These are phyloP conservation scores for Argynnis bischoffii DNA, from an alignment of 2,888 invertebrate genomes.

Conservation along the genomic window DNA sequence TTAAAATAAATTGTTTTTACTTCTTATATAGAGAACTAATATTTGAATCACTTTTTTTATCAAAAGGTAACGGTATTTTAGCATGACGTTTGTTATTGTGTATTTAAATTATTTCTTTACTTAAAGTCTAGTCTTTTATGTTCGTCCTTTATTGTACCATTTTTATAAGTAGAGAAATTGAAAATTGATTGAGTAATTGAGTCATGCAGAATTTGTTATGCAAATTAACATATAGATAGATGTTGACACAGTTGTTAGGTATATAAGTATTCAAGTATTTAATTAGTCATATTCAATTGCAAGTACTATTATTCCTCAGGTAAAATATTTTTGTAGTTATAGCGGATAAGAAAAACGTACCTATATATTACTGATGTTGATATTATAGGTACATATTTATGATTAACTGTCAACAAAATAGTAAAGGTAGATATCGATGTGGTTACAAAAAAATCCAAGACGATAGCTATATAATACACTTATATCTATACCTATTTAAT, in stretches of 20 bases:
- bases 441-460: too few species aligned
- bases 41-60: too few species aligned
- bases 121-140: not conserved
- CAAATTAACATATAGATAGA: not conserved
- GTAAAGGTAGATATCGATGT: too few species aligned
- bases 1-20: too few species aligned
- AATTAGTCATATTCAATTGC: not conserved
- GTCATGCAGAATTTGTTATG: constrained; percentile 11
- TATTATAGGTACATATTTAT: too few species aligned
- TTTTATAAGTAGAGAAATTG: constrained; percentile 2
- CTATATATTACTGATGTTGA: too few species aligned
- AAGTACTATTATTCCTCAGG: not conserved
- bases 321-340: not conserved
- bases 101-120: not conserved
- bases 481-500: too few species aligned
- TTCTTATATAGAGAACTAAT: too few species aligned
- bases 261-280: not conserved
- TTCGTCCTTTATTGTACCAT: not conserved
- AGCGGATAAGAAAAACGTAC: not conserved
- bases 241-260: constrained; percentile 19
- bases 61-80: too few species aligned
- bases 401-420: too few species aligned
- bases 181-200: constrained; percentile 14
- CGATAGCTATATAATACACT: too few species aligned
- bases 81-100: too few species aligned